Conservation (phyloP, 1,140 invertebrate genomes). For the Temnothorax longispinosus region DNA sequence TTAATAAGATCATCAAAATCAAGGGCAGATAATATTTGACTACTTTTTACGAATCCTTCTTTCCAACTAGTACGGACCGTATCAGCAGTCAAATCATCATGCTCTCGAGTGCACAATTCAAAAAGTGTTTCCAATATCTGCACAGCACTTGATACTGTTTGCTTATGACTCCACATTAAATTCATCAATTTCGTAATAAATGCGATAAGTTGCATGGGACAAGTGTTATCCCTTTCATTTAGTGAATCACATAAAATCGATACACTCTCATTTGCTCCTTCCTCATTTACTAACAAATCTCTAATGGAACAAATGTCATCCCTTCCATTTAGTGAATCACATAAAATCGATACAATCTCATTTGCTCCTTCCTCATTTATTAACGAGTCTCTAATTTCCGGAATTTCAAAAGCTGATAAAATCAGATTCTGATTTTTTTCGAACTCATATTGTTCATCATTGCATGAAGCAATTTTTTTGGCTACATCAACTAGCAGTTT, state of each 20-base stretch:
- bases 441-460: slow-evolving; percentile 30
- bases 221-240: slow-evolving; percentile 53
- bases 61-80: slow-evolving; percentile 65
- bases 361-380: slow-evolving; percentile 85
- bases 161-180: slow-evolving; percentile 72
- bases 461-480: slow-evolving; percentile 54
- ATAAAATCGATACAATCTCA: slow-evolving; percentile 84
- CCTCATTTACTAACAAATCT: slow-evolving; percentile 84
- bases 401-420: slow-evolving; percentile 73
- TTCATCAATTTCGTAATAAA: slow-evolving; percentile 73
- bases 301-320: slow-evolving; percentile 46
- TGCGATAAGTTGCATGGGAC: slow-evolving; percentile 64
- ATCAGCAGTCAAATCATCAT: slow-evolving; percentile 48
- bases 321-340: slow-evolving; percentile 64
- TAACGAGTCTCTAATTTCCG: slow-evolving; percentile 82
- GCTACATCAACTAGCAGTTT: slow-evolving; percentile 66
- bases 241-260: slow-evolving; percentile 77
- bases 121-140: slow-evolving; percentile 78
- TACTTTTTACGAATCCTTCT: slow-evolving; percentile 61
- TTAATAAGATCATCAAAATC: slow-evolving; percentile 71
- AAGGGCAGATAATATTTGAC: slow-evolving; percentile 46
- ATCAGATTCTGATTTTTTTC: slow-evolving; percentile 73
- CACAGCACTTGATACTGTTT: slow-evolving; percentile 64
- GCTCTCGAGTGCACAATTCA: slow-evolving; percentile 67
- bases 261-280: slow-evolving; percentile 85